A percentile compares a stretch with the other conserved stretches of the same genome.
These are phyloP conservation scores for Dromas ardeola DNA, from an alignment of 2,113 vertebrate genomes.

Conservation along the genomic window DNA sequence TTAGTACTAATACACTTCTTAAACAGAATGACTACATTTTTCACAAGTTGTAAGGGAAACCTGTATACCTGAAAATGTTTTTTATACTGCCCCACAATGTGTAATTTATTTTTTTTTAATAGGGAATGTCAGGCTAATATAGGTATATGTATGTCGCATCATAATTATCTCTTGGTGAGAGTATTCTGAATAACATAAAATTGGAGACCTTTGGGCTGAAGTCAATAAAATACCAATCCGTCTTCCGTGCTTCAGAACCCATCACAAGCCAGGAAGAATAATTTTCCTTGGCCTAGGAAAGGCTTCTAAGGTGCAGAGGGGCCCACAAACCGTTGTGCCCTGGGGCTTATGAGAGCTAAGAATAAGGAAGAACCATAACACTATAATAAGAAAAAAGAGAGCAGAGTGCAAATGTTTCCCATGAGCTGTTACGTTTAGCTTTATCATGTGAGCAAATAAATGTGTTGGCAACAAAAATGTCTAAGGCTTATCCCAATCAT, in stretches of 20 bases:
- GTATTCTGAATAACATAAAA: background rate
- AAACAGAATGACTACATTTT: background rate
- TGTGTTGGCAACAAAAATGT: background rate
- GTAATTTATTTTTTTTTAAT: background rate
- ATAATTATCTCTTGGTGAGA: background rate
- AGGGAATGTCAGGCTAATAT: background rate
- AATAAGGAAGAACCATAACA: background rate
- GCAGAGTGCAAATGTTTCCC: background rate
- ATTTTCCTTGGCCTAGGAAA: background rate
- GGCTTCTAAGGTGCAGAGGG: background rate
- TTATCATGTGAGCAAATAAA: background rate
- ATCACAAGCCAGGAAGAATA: background rate
- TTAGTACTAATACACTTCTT: background rate
- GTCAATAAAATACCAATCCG: background rate
- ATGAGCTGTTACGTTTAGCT: background rate
- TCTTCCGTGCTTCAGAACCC: background rate
- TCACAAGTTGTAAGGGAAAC: background rate
- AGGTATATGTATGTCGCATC: background rate
- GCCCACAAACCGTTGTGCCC: background rate
- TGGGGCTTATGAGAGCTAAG: background rate
- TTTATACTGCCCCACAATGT: background rate
- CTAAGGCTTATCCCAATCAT: background rate
- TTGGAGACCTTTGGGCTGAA: background rate
- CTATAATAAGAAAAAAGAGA: background rate
- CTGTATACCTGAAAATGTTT: background rate